Evolutionary conservation across 2,888 invertebrate species (phyloP).

Genomic region (Leuctra nigra): DNA sequence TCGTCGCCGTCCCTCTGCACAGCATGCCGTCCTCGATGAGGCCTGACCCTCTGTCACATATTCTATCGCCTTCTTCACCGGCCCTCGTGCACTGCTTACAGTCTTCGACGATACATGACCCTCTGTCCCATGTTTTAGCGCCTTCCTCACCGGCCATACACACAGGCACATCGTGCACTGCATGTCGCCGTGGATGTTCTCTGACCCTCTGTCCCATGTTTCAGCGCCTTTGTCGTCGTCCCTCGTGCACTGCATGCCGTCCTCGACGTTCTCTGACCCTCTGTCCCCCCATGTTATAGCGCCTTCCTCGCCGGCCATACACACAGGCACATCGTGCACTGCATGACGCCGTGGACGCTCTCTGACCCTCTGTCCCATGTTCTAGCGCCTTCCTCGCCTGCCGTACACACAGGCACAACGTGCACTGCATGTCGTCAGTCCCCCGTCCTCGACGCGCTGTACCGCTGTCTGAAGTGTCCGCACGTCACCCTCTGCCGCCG

Average conservation of each 20-base stretch:
- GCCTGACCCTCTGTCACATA: too few species aligned
- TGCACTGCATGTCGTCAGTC: slow-evolving; percentile 24
- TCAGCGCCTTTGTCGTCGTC: too few species aligned
- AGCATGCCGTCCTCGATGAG: slow-evolving; percentile 26
- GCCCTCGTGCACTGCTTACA: background rate
- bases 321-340: too few species aligned
- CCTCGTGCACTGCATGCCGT: background rate
- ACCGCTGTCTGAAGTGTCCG: slow-evolving; percentile 28
- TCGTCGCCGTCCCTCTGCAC: slow-evolving; percentile 25
- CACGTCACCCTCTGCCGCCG: slow-evolving; percentile 26
- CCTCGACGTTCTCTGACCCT: background rate
- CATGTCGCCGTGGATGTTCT: too few species aligned
- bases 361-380: background rate
- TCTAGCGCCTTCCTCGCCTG: background rate
- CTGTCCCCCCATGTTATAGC: background rate
- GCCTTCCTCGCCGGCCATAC: too few species aligned
- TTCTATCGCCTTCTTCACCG: too few species aligned
- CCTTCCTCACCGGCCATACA: too few species aligned
- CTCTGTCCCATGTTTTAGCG: background rate
- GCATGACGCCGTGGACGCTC: background rate
- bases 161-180: too few species aligned
- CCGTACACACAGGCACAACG: slow-evolving; percentile 30
- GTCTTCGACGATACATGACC: background rate
- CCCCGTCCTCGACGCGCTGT: slow-evolving; percentile 27
- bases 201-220: too few species aligned